Percentiles rank a stretch among this genome's conserved stretches.
These are phyloP conservation scores for Bovichtus variegatus DNA, from an alignment of 2,797 vertebrate species.

Conservation along the genomic window DNA sequence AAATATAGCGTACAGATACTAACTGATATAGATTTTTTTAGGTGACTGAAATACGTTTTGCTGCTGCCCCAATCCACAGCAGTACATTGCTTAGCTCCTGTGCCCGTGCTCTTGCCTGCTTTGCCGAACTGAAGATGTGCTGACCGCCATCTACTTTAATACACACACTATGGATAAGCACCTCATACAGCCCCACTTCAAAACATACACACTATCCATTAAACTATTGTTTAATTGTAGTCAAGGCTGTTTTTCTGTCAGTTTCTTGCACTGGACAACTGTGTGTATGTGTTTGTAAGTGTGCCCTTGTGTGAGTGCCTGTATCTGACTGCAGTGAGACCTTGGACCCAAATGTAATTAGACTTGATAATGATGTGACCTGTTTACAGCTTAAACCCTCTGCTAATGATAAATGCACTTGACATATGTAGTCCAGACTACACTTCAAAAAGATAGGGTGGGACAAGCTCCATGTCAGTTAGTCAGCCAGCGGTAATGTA, in stretches of 20 bases:
- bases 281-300: constrained; percentile 39
- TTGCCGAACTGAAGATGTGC: too few species aligned
- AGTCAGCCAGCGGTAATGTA: constrained; percentile 71
- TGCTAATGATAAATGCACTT: constrained; percentile 85
- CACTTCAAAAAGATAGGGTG: constrained; percentile 72
- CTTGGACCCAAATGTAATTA: constrained; percentile 85
- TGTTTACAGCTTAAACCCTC: constrained; percentile 86
- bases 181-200: too few species aligned
- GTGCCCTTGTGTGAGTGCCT: constrained; percentile 46
- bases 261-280: constrained; percentile 35
- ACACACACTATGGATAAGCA: too few species aligned
- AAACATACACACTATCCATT: too few species aligned
- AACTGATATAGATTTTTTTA: too few species aligned
- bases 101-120: too few species aligned
- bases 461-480: constrained; percentile 75
- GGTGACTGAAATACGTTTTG: too few species aligned
- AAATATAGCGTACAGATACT: too few species aligned
- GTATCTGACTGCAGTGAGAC: constrained; percentile 68
- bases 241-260: constrained; percentile 38
- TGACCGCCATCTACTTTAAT: too few species aligned
- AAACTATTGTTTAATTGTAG: constrained; percentile 2
- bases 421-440: constrained; percentile 73
- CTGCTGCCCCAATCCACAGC: too few species aligned
- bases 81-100: too few species aligned
- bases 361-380: constrained; percentile 85